These are phyloP conservation scores for Aramus guarauna DNA, from an alignment of 2,113 vertebrate genomes.

Conservation along the genomic window DNA sequence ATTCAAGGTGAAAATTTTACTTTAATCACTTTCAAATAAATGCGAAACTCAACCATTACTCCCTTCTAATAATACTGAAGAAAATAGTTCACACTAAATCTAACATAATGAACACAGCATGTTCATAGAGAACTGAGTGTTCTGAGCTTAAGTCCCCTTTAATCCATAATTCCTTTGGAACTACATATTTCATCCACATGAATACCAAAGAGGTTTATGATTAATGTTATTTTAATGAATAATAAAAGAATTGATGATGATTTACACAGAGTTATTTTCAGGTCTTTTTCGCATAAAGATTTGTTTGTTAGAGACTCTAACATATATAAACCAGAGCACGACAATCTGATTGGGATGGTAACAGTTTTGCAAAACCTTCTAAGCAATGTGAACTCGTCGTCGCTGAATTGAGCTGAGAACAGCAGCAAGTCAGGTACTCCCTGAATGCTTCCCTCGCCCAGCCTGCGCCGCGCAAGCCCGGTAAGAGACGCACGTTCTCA, in stretches of 20 bases:
- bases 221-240: constrained; percentile 74
- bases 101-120: constrained; percentile 70
- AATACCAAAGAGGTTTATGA: constrained; percentile 65
- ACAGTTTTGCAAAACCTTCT: background rate
- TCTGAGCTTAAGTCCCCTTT: constrained; percentile 62
- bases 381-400: accelerated
- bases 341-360: background rate
- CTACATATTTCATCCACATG: constrained; percentile 58
- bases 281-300: background rate
- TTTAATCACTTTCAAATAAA: constrained; percentile 74
- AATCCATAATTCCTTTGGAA: constrained; percentile 72
- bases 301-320: constrained; percentile 21
- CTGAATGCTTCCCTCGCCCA: background rate
- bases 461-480: accelerated
- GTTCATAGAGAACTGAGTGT: constrained; percentile 62
- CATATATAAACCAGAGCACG: background rate
- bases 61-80: constrained; percentile 67
- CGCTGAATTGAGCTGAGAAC: background rate
- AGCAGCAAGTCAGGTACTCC: background rate
- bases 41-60: constrained; percentile 52
- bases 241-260: constrained; percentile 63
- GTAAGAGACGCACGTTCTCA: accelerated
- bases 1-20: constrained; percentile 72
- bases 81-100: constrained; percentile 70
- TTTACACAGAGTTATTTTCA: constrained; percentile 53